These are phyloP conservation scores for Panthera tigris DNA, from an alignment of 2,113 vertebrate species.

Conservation along the genomic window DNA sequence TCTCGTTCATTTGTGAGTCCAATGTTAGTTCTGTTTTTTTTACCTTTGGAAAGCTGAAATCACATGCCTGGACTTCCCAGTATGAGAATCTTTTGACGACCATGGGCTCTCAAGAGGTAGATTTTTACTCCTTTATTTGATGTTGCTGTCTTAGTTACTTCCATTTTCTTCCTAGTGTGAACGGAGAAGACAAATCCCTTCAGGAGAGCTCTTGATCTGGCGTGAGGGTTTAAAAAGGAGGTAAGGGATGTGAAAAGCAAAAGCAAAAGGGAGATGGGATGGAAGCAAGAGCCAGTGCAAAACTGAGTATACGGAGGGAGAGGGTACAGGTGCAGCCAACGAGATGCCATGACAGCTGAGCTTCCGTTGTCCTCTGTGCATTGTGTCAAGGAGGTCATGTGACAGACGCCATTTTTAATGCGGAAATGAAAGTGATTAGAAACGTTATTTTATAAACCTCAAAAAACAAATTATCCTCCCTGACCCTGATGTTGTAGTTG, in stretches of 20 bases:
- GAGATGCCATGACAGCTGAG: background rate
- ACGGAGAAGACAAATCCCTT: background rate
- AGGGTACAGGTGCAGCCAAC: background rate
- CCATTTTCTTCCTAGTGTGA: background rate
- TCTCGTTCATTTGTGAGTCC: background rate
- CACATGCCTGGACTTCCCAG: background rate
- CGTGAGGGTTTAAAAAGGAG: background rate
- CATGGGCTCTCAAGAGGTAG: background rate
- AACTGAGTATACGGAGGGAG: rapidly evolving
- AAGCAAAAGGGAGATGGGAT: background rate
- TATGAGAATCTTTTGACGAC: background rate
- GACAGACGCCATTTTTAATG: background rate
- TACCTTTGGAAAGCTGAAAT: background rate
- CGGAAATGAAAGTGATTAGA: background rate
- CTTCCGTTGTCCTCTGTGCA: background rate
- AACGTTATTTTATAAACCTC: background rate
- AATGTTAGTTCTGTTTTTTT: background rate
- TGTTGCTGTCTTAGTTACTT: background rate
- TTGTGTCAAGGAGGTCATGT: background rate
- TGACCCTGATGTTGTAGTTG: background rate
- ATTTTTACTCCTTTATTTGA: background rate
- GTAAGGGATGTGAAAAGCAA: background rate
- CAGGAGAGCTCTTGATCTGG: background rate
- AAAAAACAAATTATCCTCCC: background rate
- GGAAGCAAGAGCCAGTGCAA: background rate